These are phyloP conservation scores for Hylaeus anthracinus DNA, from an alignment of 1,140 invertebrate genomes.

Conservation along the genomic window DNA sequence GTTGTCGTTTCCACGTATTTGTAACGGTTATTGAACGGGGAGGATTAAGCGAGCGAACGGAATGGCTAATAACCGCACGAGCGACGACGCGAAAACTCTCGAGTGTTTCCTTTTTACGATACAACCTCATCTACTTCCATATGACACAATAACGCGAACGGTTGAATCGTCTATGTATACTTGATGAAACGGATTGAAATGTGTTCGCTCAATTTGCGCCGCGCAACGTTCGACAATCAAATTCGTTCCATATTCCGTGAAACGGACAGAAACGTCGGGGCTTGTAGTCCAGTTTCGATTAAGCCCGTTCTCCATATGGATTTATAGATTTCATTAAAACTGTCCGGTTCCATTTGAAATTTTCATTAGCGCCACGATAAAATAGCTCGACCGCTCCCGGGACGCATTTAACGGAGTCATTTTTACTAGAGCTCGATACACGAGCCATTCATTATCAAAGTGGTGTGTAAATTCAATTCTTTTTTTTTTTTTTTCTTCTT, in stretches of 20 bases:
- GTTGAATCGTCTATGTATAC: conserved; percentile 5
- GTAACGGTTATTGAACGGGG: background rate
- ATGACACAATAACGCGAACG: conserved; percentile 5
- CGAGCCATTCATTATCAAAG: too few species aligned
- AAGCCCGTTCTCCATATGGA: conserved; percentile 15
- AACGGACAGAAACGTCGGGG: background rate
- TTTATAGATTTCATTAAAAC: conserved; percentile 44
- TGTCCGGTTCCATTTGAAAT: conserved; percentile 26
- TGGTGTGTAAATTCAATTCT: too few species aligned
- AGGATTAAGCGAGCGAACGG: background rate
- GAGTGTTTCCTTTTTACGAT: background rate
- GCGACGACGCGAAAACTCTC: background rate
- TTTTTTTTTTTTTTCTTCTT: too few species aligned
- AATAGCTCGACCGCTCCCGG: background rate
- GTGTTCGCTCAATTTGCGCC: background rate
- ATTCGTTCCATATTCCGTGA: conserved; percentile 15
- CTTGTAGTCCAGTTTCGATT: conserved; percentile 26
- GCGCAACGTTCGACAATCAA: background rate
- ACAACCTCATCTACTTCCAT: background rate
- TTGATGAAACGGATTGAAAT: conserved; percentile 18
- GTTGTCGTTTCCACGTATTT: background rate
- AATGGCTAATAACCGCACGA: conserved; percentile 23
- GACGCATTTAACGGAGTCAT: background rate
- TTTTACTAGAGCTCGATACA: background rate
- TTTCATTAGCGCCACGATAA: conserved; percentile 30